Conservation (phyloP, 2,888 invertebrate genomes). For the Linnaemya tessellans region DNA sequence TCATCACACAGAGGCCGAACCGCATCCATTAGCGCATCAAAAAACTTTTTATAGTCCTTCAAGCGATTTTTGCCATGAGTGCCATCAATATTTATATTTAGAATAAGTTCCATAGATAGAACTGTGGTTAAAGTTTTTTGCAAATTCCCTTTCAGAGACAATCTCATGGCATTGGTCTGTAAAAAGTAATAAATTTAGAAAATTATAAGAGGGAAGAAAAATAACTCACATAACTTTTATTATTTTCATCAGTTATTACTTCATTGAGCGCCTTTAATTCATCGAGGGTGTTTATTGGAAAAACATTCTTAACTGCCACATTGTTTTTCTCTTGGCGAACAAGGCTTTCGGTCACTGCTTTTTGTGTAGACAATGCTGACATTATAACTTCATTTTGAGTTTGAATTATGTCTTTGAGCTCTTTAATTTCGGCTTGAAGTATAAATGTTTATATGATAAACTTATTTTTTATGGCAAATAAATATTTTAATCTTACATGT, state of each 20-base stretch:
- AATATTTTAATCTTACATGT: slow-evolving; percentile 3
- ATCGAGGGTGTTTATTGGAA: slow-evolving; percentile 43
- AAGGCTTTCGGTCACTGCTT: slow-evolving; percentile 33
- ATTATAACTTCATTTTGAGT: slow-evolving; percentile 43
- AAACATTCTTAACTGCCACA: slow-evolving; percentile 27
- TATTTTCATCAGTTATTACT: slow-evolving; percentile 12
- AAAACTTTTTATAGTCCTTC: too few species aligned
- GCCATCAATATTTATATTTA: slow-evolving; percentile 41
- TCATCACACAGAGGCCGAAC: too few species aligned
- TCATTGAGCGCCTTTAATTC: slow-evolving; percentile 26
- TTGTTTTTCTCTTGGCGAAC: slow-evolving; percentile 11
- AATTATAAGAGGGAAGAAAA: background rate
- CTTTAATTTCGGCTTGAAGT: slow-evolving; percentile 36
- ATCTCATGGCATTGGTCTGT: too few species aligned
- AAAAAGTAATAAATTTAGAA: too few species aligned
- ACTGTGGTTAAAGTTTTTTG: slow-evolving; percentile 43
- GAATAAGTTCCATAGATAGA: slow-evolving; percentile 36
- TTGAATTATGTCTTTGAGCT: slow-evolving; percentile 36
- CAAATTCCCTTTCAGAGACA: too few species aligned
- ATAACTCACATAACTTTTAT: slow-evolving; percentile 17
- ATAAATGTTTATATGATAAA: background rate
- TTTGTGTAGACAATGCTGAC: slow-evolving; percentile 44
- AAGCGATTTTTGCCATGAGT: too few species aligned
- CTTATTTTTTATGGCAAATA: background rate
- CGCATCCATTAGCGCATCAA: too few species aligned